phyloP scores from a whole-genome alignment of 2,888 invertebrate genomes.

The Ypsolopha sequella region DNA sequence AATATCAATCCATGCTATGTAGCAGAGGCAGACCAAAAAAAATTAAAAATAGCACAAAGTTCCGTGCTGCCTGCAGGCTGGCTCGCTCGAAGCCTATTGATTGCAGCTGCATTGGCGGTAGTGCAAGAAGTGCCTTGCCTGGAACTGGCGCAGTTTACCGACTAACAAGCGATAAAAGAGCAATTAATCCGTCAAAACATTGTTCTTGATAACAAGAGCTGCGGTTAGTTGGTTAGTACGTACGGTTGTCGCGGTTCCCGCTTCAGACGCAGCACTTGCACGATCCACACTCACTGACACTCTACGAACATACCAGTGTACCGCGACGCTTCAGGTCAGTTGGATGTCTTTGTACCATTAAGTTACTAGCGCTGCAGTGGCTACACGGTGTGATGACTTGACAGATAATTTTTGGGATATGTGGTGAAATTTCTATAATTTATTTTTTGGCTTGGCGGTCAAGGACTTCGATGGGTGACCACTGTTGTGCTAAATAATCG shows the following conservation, averaged over 20 bases:
- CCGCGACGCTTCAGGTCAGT: not conserved
- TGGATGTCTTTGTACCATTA: not conserved
- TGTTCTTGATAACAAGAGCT: constrained; percentile 26
- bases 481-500: not conserved
- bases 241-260: not conserved
- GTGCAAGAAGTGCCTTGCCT: constrained; percentile 12
- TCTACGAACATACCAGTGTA: not conserved
- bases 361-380: not conserved
- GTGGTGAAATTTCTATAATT: not conserved
- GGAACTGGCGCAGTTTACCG: constrained; percentile 12
- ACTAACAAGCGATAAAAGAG: constrained; percentile 44
- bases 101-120: constrained; percentile 5
- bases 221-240: not conserved
- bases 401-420: not conserved
- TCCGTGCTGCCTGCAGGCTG: too few species aligned
- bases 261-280: not conserved
- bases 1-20: too few species aligned
- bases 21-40: too few species aligned
- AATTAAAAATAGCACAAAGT: too few species aligned
- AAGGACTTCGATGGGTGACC: too few species aligned
- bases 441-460: not conserved
- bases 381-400: not conserved
- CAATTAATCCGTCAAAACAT: constrained; percentile 41
- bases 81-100: not conserved
- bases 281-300: not conserved